A percentile compares a stretch with the other conserved stretches of the same genome.
Conservation (phyloP, 2,797 vertebrate genomes). For the Picus viridis region DNA sequence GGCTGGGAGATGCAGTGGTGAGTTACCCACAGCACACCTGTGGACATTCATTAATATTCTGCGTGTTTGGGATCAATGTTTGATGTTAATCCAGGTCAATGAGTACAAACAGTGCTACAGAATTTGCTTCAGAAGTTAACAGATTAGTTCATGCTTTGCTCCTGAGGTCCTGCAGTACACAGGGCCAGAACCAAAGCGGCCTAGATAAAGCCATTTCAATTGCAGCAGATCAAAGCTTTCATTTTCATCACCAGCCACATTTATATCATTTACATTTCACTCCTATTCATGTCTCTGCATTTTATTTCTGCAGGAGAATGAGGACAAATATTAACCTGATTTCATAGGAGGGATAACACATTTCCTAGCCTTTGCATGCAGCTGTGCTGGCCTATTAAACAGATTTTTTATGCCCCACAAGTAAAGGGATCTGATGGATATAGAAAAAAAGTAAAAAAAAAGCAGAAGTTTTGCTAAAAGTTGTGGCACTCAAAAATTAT, state of each 20-base stretch:
- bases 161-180: neutral
- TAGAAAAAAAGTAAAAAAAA: constrained; percentile 8
- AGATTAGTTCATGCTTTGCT: neutral
- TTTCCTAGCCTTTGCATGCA: neutral
- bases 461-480: neutral
- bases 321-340: neutral
- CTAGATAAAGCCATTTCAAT: neutral
- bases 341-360: neutral
- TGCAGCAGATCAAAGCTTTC: neutral
- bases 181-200: neutral
- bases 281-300: neutral
- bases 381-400: neutral
- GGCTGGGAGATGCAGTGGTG: too few relatives aligned
- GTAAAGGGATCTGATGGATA: neutral
- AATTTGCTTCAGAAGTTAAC: neutral
- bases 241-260: neutral
- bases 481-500: constrained; percentile 36
- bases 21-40: too few relatives aligned
- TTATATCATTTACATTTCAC: neutral
- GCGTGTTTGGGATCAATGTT: accelerated
- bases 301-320: neutral
- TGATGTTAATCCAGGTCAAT: accelerated
- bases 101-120: neutral
- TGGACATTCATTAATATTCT: neutral
- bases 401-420: neutral